Evolutionary conservation across 2,113 vertebrate species (phyloP), one percentile per base, ranked within the genome.

Genomic region (Rhodinocichla rosea): DNA sequence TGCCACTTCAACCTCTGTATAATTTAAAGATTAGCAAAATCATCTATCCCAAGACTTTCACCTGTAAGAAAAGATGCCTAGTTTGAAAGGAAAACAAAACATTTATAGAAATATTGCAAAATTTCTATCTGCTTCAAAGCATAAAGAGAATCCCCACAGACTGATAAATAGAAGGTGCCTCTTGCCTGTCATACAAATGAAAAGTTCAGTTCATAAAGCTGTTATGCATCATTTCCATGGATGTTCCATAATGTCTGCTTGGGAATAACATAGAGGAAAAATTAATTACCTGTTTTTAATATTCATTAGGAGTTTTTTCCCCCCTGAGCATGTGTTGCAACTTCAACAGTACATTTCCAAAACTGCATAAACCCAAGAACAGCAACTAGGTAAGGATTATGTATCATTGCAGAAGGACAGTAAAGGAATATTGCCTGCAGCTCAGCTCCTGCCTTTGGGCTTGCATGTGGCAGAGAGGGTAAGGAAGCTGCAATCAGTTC

Each of bases 221-320:
- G 7, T 62, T 88, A 79, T 84, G 79, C 45, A 65, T 89, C 90
- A 95, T 92, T 93, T 89, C 80, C 57, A 65, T 73, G 57, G 56
- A 65, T 92, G 23, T 76, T 95, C 49, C 63, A 45, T 56, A 39
- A 70, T 81, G 5, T 15, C 59, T 94, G 12, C 50, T 68, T 47
- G 35, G 64, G 45, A 92, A 40, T 70, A 90, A 68, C 73, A 83
- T 0, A 87, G 83, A 73, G 39, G 47, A 82, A 89, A 97, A 92
- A 89, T 47, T 89, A 92, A 92, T 79, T 93, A 56, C 11, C 47
- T 71, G 21, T 22, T 89, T 95, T 95, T 82, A 92, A 91, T 93
- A 92, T 76, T 89, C 57, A 84, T 94, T 76, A 93, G 87, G 24
- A 4, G 0, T 1, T 39, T 82, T 94, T 81, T 63, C 15, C 47